Evolutionary conservation across 2,888 invertebrate genomes (phyloP).

Genomic region (Altica lythri): DNA sequence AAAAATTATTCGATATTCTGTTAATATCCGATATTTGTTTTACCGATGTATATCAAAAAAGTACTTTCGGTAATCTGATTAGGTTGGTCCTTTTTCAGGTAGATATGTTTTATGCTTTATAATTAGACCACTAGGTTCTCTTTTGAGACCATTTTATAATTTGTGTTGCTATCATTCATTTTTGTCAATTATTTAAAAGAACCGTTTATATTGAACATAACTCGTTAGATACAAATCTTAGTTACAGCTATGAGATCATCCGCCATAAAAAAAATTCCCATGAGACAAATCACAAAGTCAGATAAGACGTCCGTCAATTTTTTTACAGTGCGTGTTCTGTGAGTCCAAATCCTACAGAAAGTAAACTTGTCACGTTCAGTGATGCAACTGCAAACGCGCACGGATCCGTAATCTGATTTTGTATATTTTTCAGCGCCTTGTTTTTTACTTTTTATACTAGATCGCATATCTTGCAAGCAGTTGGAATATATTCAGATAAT

Average conservation of each 20-base stretch:
- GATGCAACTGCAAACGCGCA: constrained; percentile 24
- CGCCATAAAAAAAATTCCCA: constrained; percentile 29
- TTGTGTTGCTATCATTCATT: too few species aligned
- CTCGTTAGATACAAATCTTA: constrained; percentile 17
- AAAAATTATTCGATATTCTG: too few species aligned
- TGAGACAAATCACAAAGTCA: constrained; percentile 30
- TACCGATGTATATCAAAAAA: too few species aligned
- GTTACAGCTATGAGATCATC: constrained; percentile 18
- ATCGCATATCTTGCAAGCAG: constrained; percentile 4
- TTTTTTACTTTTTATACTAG: constrained; percentile 4
- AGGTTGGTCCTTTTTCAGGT: too few species aligned
- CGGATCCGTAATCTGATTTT: constrained; percentile 27
- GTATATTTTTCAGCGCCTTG: constrained; percentile 17
- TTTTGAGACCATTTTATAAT: too few species aligned
- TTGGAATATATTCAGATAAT: constrained; percentile 16
- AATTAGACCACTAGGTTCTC: too few species aligned
- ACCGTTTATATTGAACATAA: constrained; percentile 11
- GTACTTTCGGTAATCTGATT: too few species aligned
- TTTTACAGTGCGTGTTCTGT: constrained; percentile 16
- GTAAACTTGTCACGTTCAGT: constrained; percentile 39
- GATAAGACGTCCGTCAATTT: constrained; percentile 24
- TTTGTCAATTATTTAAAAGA: too few species aligned
- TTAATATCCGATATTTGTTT: too few species aligned
- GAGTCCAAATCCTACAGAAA: constrained; percentile 26
- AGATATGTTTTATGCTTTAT: too few species aligned